A percentile compares a stretch with the other conserved stretches of the same genome.
Evolutionary conservation across 2,888 invertebrate genomes (phyloP).

Genomic region (Myathropa florea): DNA sequence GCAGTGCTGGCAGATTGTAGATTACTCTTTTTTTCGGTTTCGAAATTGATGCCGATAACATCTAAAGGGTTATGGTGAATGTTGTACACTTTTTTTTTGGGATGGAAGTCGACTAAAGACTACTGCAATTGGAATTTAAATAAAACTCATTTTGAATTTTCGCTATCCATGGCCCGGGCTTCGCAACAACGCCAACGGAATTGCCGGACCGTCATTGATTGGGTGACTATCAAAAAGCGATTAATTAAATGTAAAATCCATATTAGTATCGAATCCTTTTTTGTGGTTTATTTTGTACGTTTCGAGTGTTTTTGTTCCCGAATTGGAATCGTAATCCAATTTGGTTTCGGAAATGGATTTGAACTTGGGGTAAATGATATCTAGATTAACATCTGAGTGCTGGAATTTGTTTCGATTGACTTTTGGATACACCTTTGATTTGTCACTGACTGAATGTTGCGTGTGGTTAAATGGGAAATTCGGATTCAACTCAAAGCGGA

Average conservation of each 20-base stretch:
- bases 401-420: conserved; percentile 45
- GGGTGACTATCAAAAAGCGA: conserved; percentile 69
- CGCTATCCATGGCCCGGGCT: conserved; percentile 9
- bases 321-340: conserved; percentile 57
- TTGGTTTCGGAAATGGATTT: conserved; percentile 57
- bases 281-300: conserved; percentile 2
- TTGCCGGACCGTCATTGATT: background rate
- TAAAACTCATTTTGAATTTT: conserved; percentile 65
- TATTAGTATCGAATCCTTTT: conserved; percentile 55
- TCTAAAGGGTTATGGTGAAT: conserved; percentile 61
- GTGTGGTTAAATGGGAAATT: background rate
- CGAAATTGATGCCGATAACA: conserved; percentile 61
- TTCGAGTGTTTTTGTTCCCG: conserved; percentile 13
- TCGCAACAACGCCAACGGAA: background rate
- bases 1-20: conserved; percentile 1
- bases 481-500: background rate
- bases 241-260: conserved; percentile 75
- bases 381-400: conserved; percentile 56
- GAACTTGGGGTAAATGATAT: conserved; percentile 65
- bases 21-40: conserved; percentile 22
- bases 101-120: conserved; percentile 15
- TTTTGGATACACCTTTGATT: conserved; percentile 38
- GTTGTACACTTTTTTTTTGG: conserved; percentile 20
- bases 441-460: conserved; percentile 11
- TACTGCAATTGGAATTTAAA: conserved; percentile 66